These are phyloP conservation scores for Betta splendens DNA, from an alignment of 2,797 vertebrate species.

Conservation along the genomic window DNA sequence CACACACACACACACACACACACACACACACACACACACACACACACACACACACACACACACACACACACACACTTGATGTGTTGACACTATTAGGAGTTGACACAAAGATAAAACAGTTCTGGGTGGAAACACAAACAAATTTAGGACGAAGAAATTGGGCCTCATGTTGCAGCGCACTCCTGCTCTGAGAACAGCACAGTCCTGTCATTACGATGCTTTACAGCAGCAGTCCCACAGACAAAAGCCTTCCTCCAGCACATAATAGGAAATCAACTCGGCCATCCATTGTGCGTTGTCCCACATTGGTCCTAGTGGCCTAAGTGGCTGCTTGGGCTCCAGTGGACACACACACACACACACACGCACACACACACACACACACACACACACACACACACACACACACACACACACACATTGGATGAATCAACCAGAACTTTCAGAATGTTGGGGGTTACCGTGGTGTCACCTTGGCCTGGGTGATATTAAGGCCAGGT, in stretches of 20 bases:
- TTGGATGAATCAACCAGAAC: not conserved
- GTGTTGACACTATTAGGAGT: constrained; percentile 54
- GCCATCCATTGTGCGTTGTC: constrained; percentile 52
- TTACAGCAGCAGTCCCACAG: constrained; percentile 58
- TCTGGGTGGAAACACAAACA: constrained; percentile 54
- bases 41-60: not conserved
- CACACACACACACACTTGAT: constrained; percentile 9
- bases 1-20: not conserved
- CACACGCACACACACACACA: too few species aligned
- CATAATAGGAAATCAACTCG: constrained; percentile 70
- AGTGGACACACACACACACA: not conserved
- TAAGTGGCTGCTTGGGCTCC: too few species aligned
- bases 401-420: not conserved
- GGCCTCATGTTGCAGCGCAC: constrained; percentile 46
- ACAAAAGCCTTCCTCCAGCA: constrained; percentile 57
- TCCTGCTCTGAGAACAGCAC: constrained; percentile 59
- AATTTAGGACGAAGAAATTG: constrained; percentile 64
- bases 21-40: not conserved
- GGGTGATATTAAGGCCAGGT: not conserved
- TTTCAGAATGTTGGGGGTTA: not conserved
- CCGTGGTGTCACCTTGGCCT: not conserved
- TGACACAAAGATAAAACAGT: constrained; percentile 47
- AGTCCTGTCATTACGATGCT: constrained; percentile 69
- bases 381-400: not conserved
- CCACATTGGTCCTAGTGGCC: constrained; percentile 36